Evolutionary conservation across 2,888 invertebrate species (phyloP).

Genomic region (Globia sparganii): DNA sequence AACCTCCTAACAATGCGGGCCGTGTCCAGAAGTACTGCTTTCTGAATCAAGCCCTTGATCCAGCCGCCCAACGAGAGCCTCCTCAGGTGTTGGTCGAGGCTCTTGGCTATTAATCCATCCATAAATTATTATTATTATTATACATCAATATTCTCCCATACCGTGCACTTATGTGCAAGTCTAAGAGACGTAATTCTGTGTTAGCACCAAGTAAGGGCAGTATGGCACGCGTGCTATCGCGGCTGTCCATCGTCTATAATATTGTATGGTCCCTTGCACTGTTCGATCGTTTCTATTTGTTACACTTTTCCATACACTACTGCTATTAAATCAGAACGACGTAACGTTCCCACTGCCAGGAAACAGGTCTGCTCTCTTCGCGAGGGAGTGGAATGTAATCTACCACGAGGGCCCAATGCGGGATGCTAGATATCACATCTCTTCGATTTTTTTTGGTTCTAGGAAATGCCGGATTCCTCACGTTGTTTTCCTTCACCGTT

Average conservation of each 20-base stretch:
- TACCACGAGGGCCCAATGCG: too few relatives aligned
- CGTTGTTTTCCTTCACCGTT: too few relatives aligned
- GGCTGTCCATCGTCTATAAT: conserved; percentile 72
- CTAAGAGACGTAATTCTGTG: conserved; percentile 38
- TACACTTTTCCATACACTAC: conserved; percentile 49
- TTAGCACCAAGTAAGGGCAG: conserved; percentile 62
- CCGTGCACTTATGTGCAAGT: conserved; percentile 8
- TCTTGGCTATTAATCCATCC: too few relatives aligned
- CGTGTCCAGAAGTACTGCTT: too few relatives aligned
- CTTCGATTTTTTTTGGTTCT: too few relatives aligned
- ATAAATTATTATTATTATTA: too few relatives aligned
- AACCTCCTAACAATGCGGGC: too few relatives aligned
- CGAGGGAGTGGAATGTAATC: neutral
- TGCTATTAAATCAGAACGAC: conserved; percentile 2
- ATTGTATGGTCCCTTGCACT: conserved; percentile 55
- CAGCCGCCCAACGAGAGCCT: too few relatives aligned
- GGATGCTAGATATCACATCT: too few relatives aligned
- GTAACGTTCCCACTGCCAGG: neutral
- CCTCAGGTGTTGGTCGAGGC: too few relatives aligned
- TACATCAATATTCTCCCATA: neutral
- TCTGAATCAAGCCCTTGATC: too few relatives aligned
- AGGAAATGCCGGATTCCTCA: too few relatives aligned
- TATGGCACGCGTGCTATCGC: conserved; percentile 74
- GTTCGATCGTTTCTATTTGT: conserved; percentile 15
- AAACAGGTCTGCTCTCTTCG: neutral